Conservation (phyloP, 2,888 invertebrate species). For the Cataglyphis altisquamis region DNA sequence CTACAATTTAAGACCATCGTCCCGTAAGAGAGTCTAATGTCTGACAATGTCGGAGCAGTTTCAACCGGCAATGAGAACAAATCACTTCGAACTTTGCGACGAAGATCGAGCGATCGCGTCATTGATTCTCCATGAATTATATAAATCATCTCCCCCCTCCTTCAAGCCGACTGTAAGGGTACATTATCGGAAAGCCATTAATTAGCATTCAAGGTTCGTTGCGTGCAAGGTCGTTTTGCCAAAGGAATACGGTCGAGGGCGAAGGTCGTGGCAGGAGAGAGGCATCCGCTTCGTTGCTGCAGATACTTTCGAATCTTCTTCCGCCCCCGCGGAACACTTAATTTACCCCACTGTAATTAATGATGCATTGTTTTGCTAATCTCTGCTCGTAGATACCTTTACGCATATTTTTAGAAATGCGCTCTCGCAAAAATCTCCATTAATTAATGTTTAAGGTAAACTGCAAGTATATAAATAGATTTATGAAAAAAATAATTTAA, state of each 20-base stretch:
- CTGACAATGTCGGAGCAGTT: constrained; percentile 29
- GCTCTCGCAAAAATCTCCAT: not conserved
- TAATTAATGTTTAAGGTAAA: constrained; percentile 22
- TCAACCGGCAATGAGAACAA: constrained; percentile 36
- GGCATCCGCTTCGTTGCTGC: constrained; percentile 7
- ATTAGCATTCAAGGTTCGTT: constrained; percentile 53
- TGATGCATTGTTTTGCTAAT: constrained; percentile 67
- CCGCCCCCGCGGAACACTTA: constrained; percentile 65
- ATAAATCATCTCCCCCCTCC: constrained; percentile 5
- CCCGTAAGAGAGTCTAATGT: constrained; percentile 26
- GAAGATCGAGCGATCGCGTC: constrained; percentile 51
- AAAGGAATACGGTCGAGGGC: constrained; percentile 25
- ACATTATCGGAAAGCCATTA: constrained; percentile 66
- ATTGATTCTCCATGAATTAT: constrained; percentile 30
- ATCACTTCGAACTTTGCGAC: constrained; percentile 41
- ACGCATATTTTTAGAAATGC: constrained; percentile 40
- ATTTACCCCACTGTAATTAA: constrained; percentile 78
- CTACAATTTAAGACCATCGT: constrained; percentile 10
- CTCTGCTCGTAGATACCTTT: not conserved
- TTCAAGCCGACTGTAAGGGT: not conserved
- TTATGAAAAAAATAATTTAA: not conserved
- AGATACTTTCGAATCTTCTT: constrained; percentile 67
- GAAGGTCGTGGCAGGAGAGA: constrained; percentile 34
- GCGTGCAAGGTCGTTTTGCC: constrained; percentile 42
- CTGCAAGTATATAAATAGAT: not conserved